phyloP scores from a whole-genome alignment of 2,888 invertebrate species.

The Cynaeus angustus region DNA sequence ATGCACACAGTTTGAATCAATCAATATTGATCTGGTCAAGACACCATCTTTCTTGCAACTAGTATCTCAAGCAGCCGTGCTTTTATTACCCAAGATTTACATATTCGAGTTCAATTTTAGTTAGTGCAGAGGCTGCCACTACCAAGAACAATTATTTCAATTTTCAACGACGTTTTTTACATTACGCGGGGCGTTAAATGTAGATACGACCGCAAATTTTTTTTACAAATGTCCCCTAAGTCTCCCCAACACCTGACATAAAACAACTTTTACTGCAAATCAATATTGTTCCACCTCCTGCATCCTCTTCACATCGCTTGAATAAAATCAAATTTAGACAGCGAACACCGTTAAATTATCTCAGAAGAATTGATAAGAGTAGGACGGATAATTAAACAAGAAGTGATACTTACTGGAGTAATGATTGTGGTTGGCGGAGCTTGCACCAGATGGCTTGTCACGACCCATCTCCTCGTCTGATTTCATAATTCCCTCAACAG shows the following conservation, averaged over 20 bases:
- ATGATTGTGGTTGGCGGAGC: constrained; percentile 63
- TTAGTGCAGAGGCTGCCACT: constrained; percentile 44
- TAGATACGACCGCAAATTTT: constrained; percentile 14
- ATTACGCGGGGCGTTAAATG: constrained; percentile 10
- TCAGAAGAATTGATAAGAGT: constrained; percentile 31
- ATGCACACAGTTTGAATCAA: no score
- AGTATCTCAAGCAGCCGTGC: constrained; percentile 12
- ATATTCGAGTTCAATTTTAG: constrained; percentile 52
- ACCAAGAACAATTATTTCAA: constrained; percentile 43
- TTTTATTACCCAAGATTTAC: constrained; percentile 36
- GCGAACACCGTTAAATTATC: constrained; percentile 22
- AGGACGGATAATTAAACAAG: constrained; percentile 34
- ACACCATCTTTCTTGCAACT: no score
- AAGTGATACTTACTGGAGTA: constrained; percentile 62
- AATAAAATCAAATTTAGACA: constrained; percentile 16
- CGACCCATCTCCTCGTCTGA: constrained; percentile 65
- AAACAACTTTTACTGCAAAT: constrained; percentile 32
- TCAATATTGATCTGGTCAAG: no score
- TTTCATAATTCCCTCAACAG: constrained; percentile 62
- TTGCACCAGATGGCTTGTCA: constrained; percentile 61
- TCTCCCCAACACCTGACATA: constrained; percentile 30
- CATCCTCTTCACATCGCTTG: no score
- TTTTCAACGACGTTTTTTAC: constrained; percentile 38
- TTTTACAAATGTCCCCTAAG: constrained; percentile 26
- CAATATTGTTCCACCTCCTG: constrained; percentile 29